Conservation (phyloP, 2,797 vertebrate genomes). For the Gadopsis bispinosus region DNA sequence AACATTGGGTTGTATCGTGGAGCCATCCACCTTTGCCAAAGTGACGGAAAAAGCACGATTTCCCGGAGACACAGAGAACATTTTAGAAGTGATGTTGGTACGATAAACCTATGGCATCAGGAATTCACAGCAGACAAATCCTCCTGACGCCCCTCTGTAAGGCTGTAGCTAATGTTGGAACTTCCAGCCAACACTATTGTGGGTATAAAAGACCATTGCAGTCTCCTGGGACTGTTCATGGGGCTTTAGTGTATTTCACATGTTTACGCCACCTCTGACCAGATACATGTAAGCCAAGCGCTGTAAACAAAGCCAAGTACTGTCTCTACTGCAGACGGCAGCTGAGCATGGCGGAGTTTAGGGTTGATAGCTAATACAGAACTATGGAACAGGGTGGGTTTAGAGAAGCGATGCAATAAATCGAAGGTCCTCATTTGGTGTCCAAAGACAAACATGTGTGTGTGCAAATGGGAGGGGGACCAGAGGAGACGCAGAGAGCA, state of each 20-base stretch:
- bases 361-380: neutral
- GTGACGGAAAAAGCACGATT: neutral
- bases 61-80: neutral
- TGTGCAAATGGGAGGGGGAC: slow-evolving; percentile 33
- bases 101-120: too few species aligned
- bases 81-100: neutral
- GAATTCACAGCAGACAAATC: neutral
- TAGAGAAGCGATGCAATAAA: slow-evolving; percentile 49
- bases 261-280: neutral
- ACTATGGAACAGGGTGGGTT: slow-evolving; percentile 13
- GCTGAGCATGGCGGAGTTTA: neutral
- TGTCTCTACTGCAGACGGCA: neutral
- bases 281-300: neutral
- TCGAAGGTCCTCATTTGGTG: slow-evolving; percentile 49
- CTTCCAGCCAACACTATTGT: neutral
- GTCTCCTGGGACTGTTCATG: neutral
- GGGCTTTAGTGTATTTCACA: neutral
- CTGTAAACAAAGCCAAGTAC: neutral
- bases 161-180: neutral
- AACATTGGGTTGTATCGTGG: neutral
- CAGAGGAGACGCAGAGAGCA: slow-evolving; percentile 71
- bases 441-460: slow-evolving; percentile 41
- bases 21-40: neutral
- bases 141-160: neutral
- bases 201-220: neutral